A percentile compares a stretch with the other conserved stretches of the same genome.
phyloP scores from a whole-genome alignment of 1,140 invertebrate genomes.

The Frieseomelitta varia region DNA sequence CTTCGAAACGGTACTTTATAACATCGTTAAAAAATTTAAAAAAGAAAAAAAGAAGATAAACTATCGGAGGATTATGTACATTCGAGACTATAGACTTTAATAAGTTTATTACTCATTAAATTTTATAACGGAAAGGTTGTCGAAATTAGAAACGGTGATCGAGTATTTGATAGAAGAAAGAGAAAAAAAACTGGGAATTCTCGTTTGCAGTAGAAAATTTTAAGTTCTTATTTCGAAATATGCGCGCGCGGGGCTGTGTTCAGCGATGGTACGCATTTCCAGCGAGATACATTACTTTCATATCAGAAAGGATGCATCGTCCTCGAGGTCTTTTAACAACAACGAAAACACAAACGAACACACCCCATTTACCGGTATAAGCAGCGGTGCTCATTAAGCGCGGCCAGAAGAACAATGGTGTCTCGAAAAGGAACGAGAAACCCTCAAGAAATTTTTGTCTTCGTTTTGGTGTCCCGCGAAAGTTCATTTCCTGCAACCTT shows the following conservation, averaged over 20 bases:
- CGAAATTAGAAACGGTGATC: no score
- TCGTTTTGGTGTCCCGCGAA: slow-evolving; percentile 43
- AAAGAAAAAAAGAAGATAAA: no score
- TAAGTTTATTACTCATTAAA: no score
- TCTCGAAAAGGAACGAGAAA: slow-evolving; percentile 26
- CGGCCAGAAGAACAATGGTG: slow-evolving; percentile 38
- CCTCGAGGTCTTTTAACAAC: slow-evolving; percentile 2
- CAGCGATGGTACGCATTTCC: not conserved
- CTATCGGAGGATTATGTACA: no score
- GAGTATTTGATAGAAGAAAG: no score
- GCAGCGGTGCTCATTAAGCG: slow-evolving; percentile 22
- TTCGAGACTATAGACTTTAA: no score
- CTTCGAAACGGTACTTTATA: not conserved
- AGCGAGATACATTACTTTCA: not conserved
- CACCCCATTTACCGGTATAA: slow-evolving; percentile 9
- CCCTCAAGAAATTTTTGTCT: slow-evolving; percentile 47
- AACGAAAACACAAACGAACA: not conserved
- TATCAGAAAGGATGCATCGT: not conserved
- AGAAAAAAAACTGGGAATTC: no score
- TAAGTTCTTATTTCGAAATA: not conserved
- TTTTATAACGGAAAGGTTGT: no score
- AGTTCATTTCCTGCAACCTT: slow-evolving; percentile 66
- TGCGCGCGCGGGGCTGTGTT: not conserved
- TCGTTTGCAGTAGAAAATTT: no score
- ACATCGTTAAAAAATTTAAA: not conserved